Conservation (phyloP, 2,888 invertebrate genomes). For the Calameuta filiformis region DNA sequence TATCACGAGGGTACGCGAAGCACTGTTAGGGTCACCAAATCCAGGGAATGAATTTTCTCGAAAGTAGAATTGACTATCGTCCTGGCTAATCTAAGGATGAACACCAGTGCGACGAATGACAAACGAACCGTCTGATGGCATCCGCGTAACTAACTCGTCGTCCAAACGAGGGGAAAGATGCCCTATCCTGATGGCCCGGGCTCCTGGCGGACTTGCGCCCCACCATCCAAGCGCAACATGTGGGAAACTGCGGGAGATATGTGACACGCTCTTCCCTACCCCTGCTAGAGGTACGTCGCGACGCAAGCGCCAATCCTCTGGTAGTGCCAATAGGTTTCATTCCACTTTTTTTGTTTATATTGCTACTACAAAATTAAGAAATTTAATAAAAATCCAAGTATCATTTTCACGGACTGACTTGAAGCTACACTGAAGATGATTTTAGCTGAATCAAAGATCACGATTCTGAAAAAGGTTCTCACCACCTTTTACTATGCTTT, state of each 20-base stretch:
- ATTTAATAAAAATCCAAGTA: background rate
- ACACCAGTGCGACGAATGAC: conserved; percentile 17
- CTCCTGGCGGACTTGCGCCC: conserved; percentile 63
- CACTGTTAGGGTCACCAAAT: background rate
- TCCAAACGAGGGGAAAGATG: conserved; percentile 45
- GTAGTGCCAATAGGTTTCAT: background rate
- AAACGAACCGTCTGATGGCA: conserved; percentile 50
- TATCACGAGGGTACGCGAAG: background rate
- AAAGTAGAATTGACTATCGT: background rate
- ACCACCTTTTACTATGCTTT: background rate
- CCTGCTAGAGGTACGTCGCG: background rate
- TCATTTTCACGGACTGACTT: background rate
- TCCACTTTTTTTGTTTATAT: background rate
- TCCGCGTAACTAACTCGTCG: conserved; percentile 55
- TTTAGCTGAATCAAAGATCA: background rate
- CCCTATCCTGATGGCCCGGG: conserved; percentile 58
- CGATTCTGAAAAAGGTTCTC: background rate
- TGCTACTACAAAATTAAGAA: background rate
- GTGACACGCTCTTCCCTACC: background rate
- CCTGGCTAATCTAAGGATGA: background rate
- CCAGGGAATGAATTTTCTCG: background rate
- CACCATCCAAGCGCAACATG: conserved; percentile 60
- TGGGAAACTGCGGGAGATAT: conserved; percentile 15
- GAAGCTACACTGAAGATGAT: background rate
- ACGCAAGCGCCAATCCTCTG: background rate